Conservation (phyloP, 2,797 vertebrate species). For the Myotis vivesi region DNA sequence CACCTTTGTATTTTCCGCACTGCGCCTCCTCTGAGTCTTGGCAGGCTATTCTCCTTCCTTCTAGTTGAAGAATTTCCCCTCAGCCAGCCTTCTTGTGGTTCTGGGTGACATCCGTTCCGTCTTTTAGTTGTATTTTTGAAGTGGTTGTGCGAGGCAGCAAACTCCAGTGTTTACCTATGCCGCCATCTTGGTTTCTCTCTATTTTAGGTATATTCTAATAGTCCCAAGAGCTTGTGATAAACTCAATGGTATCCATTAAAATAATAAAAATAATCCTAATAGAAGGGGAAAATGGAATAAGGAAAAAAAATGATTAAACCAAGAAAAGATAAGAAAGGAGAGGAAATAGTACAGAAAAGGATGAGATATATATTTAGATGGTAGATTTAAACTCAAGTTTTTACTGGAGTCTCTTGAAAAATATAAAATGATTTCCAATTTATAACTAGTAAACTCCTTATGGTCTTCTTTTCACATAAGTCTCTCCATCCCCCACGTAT, state of each 20-base stretch:
- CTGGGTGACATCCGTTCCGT: too few relatives aligned
- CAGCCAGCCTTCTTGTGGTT: too few relatives aligned
- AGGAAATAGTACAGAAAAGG: not conserved
- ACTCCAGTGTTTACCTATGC: too few relatives aligned
- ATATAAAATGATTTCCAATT: not conserved
- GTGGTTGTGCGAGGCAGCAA: too few relatives aligned
- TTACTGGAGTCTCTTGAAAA: not conserved
- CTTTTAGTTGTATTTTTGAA: too few relatives aligned
- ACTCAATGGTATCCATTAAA: not conserved
- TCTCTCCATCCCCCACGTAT: not conserved
- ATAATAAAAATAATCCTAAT: not conserved
- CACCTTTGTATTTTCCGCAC: too few relatives aligned
- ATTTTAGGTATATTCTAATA: not conserved
- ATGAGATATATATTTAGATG: not conserved
- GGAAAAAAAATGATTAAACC: not conserved
- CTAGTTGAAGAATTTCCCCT: too few relatives aligned
- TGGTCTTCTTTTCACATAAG: not conserved
- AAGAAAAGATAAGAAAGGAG: not conserved
- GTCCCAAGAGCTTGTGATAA: not conserved
- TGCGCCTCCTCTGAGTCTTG: too few relatives aligned
- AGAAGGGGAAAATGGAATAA: not conserved
- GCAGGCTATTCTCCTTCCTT: too few relatives aligned
- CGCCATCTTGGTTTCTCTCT: too few relatives aligned
- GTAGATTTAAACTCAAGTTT: not conserved
- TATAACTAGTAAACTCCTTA: not conserved